phyloP scores from a whole-genome alignment of 2,797 vertebrate species.

The Momotus momota region DNA sequence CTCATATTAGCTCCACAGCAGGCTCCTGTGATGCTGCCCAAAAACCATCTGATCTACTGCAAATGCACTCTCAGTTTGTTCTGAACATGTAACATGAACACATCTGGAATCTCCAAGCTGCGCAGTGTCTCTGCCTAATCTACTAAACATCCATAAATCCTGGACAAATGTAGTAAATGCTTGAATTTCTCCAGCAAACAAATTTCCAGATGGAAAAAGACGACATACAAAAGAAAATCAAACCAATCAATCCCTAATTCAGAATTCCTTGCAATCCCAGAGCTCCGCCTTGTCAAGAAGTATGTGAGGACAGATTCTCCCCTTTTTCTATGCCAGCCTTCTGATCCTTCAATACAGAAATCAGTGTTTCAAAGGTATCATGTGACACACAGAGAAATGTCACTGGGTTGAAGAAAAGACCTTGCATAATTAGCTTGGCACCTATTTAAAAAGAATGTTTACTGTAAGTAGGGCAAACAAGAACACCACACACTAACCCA shows the following conservation, averaged over 20 bases:
- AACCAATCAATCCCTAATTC: neutral
- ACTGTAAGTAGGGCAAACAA: neutral
- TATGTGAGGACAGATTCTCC: neutral
- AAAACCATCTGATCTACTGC: neutral
- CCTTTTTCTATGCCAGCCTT: neutral
- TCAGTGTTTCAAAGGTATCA: neutral
- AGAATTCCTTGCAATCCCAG: neutral
- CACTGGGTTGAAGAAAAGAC: neutral
- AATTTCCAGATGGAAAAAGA: conserved; percentile 42
- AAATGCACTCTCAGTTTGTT: neutral
- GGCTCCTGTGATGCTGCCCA: neutral
- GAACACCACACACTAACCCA: neutral
- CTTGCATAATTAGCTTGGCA: neutral
- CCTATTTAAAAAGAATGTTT: neutral
- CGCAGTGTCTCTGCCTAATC: neutral
- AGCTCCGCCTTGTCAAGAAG: neutral
- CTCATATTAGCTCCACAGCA: neutral
- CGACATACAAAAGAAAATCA: neutral
- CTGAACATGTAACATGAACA: neutral
- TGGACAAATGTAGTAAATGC: neutral
- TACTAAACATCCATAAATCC: conserved; percentile 36
- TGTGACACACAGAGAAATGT: neutral
- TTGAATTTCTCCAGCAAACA: conserved; percentile 9
- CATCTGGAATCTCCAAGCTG: neutral
- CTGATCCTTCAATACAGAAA: neutral